Percentiles rank a stretch among this genome's conserved stretches.
Evolutionary conservation across 2,113 vertebrate species (phyloP).

Genomic region (Tiliqua scincoides): DNA sequence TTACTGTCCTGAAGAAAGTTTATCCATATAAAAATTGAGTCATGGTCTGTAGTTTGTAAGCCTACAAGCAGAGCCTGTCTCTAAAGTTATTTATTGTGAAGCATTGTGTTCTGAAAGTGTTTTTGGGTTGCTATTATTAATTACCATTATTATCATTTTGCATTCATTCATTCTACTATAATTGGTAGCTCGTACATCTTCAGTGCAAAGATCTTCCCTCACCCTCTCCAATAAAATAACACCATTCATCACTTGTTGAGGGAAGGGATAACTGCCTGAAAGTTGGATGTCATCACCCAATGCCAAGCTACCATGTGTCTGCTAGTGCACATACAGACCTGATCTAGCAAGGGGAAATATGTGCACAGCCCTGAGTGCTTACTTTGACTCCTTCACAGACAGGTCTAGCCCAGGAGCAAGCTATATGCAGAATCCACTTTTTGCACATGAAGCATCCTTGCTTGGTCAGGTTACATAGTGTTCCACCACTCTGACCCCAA

Average conservation of each 20-base stretch:
- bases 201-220: background rate
- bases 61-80: background rate
- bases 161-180: background rate
- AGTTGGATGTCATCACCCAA: background rate
- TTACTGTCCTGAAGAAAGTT: background rate
- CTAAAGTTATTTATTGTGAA: background rate
- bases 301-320: background rate
- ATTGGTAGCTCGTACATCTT: background rate
- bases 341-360: background rate
- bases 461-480: no score
- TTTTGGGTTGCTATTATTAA: background rate
- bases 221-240: background rate
- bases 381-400: background rate
- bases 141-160: background rate
- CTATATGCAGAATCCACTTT: background rate
- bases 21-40: background rate
- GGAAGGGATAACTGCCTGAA: background rate
- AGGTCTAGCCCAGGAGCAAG: background rate
- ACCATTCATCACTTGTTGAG: background rate
- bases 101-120: background rate
- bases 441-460: no score
- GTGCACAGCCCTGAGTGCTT: background rate
- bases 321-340: background rate
- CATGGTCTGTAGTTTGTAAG: background rate
- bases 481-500: no score